Evolutionary conservation across 1,140 invertebrate genomes (phyloP), one percentile per base, ranked within the genome.

Genomic region (Ectropis grisescens): DNA sequence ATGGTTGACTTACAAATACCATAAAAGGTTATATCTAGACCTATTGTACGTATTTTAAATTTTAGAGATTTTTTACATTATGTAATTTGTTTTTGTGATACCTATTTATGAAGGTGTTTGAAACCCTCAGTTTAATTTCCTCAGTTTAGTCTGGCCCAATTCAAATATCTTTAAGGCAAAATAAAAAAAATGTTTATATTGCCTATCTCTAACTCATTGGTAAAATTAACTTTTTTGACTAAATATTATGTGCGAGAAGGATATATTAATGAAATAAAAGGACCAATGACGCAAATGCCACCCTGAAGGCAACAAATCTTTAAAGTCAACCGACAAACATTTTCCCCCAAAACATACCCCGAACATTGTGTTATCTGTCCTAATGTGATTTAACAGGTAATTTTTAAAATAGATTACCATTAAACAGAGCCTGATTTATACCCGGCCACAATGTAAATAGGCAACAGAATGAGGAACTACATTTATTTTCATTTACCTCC

Each of bases 351-450:
- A 62, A 67, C 62, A 64, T 59, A 61, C 38, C 59, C 62, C 54
- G 60, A 64, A 75, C 71, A 74, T 75, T 67, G 58, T 56, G 58
- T 65, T 80, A 75, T 76, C 68, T 70, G 53, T 68, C 62, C 64
- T 67, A 68, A 78, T 75, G 75, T 80, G 75, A 80, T 80, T 80
- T 80, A 78, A 72, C 68, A 71, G 71, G 66, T 75, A 74, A 71
- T 76, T 75, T 76, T 69, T 48, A 47, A 47, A 71, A 80, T 72
- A 75, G 60, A 80, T 75, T 69, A 75, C 61, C 54, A 56, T 58
- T 56, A 64, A 75, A 69, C 53, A 66, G 53, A 67, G 44, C 55
- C 43, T 53, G 56, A 80, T 72, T 75, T 76, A 80, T 70, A 43
- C 37, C 35, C 43, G 41, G 45, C 32, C 56, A 66, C 66, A 67